A percentile compares a stretch with the other conserved stretches of the same genome.
Conservation (phyloP, 2,113 vertebrate species). For the Hepsetus odoe region DNA sequence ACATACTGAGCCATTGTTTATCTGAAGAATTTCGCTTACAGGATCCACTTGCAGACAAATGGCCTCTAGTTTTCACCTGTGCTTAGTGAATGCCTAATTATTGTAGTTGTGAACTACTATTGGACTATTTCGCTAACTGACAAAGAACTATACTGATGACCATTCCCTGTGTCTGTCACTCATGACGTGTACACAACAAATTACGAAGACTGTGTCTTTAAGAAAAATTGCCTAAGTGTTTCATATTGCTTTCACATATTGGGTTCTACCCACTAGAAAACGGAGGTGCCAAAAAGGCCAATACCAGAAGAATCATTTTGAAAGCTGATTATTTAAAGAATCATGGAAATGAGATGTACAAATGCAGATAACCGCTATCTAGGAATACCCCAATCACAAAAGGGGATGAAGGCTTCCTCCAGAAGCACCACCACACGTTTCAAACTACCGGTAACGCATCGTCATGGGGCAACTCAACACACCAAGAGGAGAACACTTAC, state of each 20-base stretch:
- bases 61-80: conserved; percentile 38
- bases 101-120: conserved; percentile 33
- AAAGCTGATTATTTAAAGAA: too few species aligned
- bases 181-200: not conserved
- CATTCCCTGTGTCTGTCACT: conserved; percentile 23
- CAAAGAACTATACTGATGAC: conserved; percentile 35
- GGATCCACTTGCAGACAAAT: conserved; percentile 43
- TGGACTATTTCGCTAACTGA: conserved; percentile 37
- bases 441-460: not conserved
- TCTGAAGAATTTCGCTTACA: conserved; percentile 33
- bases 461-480: not conserved
- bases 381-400: too few species aligned
- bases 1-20: conserved; percentile 37
- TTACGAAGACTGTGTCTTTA: conserved; percentile 1
- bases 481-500: not conserved
- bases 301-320: too few species aligned
- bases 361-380: too few species aligned
- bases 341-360: not conserved
- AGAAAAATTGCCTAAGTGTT: conserved; percentile 24
- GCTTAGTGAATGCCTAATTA: conserved; percentile 27
- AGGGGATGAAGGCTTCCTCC: not conserved
- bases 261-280: conserved; percentile 2
- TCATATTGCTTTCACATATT: conserved; percentile 49
- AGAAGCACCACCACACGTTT: not conserved
- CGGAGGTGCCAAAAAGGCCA: not conserved